Percentiles rank a stretch among this genome's conserved stretches.
These are phyloP conservation scores for Drosophila neotestacea DNA, from an alignment of 2,888 invertebrate genomes.

Conservation along the genomic window DNA sequence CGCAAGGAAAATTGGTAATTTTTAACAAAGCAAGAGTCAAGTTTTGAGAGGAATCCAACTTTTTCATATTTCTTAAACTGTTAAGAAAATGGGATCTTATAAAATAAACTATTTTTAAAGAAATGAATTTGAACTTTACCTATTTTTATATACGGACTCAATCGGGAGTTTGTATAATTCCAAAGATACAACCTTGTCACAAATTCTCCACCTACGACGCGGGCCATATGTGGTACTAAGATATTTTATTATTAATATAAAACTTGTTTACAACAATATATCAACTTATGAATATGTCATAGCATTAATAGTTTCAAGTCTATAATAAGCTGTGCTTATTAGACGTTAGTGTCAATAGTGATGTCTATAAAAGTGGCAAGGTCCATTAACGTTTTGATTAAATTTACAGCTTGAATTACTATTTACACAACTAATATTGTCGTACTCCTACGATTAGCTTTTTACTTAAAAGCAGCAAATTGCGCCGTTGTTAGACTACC, in stretches of 20 bases:
- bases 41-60: too few relatives aligned
- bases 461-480: background rate
- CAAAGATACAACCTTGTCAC: too few relatives aligned
- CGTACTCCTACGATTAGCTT: background rate
- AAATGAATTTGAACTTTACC: too few relatives aligned
- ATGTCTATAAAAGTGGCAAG: constrained; percentile 1
- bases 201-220: background rate
- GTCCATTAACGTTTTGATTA: constrained; percentile 12
- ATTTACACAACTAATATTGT: background rate
- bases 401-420: background rate
- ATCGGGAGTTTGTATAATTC: too few relatives aligned
- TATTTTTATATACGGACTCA: too few relatives aligned
- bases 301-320: constrained; percentile 11
- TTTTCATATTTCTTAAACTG: too few relatives aligned
- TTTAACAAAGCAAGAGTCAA: too few relatives aligned
- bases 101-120: too few relatives aligned
- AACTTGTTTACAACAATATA: constrained; percentile 9
- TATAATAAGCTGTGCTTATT: background rate
- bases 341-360: background rate
- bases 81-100: too few relatives aligned
- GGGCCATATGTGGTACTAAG: background rate
- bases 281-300: background rate
- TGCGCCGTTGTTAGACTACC: constrained; percentile 23
- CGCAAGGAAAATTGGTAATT: too few relatives aligned
- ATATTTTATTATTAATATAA: background rate